These are phyloP conservation scores for Neodiprion fabricii DNA, from an alignment of 1,140 invertebrate genomes.

Conservation along the genomic window DNA sequence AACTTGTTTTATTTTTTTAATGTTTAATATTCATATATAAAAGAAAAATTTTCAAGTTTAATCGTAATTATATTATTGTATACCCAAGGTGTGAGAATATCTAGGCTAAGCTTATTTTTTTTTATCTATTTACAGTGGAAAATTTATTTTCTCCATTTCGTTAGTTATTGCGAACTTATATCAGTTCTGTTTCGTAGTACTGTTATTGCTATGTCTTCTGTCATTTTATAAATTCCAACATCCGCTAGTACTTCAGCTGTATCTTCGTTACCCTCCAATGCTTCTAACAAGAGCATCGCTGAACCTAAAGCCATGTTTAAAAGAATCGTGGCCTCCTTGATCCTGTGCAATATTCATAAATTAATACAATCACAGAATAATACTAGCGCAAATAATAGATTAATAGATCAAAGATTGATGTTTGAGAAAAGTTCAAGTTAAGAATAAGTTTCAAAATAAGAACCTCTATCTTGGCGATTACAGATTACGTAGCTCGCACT, in stretches of 20 bases:
- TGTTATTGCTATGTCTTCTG: constrained; percentile 63
- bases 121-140: not conserved
- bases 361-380: constrained; percentile 22
- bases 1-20: too few relatives aligned
- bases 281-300: constrained; percentile 76
- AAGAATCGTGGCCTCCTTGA: constrained; percentile 80
- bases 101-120: not conserved
- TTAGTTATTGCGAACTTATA: constrained; percentile 10
- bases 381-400: constrained; percentile 12
- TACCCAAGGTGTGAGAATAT: too few relatives aligned
- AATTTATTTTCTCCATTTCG: not conserved
- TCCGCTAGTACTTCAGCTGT: constrained; percentile 68
- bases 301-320: constrained; percentile 79
- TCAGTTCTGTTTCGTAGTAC: constrained; percentile 67
- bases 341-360: constrained; percentile 62
- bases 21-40: too few relatives aligned
- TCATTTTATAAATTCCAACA: constrained; percentile 68
- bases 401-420: constrained; percentile 22
- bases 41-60: too few relatives aligned
- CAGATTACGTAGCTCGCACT: too few relatives aligned
- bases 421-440: constrained; percentile 14
- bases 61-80: too few relatives aligned
- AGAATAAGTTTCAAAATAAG: constrained; percentile 22
- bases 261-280: constrained; percentile 62
- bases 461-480: constrained; percentile 2